Percentiles rank a stretch among this genome's conserved stretches.
Evolutionary conservation across 2,888 invertebrate species (phyloP).

Genomic region (Hirtodrosophila cameraria): DNA sequence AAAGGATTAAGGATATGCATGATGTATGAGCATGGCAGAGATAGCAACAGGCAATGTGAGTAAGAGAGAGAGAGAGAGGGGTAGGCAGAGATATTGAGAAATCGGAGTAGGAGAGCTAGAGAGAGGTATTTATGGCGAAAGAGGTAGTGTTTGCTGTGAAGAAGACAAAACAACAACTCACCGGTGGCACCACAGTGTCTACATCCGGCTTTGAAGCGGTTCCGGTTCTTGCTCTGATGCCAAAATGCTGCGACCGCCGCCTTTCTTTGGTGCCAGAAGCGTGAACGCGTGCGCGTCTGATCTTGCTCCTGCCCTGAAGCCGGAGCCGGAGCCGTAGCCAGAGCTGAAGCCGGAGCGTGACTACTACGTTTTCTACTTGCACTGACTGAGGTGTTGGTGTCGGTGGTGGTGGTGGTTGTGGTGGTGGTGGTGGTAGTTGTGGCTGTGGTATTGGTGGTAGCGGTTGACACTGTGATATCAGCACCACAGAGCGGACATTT

Average conservation of each 20-base stretch:
- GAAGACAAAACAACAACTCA: slow-evolving; percentile 82
- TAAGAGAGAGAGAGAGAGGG: slow-evolving; percentile 16
- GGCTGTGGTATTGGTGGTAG: slow-evolving; percentile 32
- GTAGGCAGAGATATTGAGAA: slow-evolving; percentile 9
- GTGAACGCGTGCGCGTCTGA: slow-evolving; percentile 63
- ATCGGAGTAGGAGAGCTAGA: slow-evolving; percentile 9
- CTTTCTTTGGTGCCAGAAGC: slow-evolving; percentile 82
- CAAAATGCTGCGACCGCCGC: slow-evolving; percentile 75
- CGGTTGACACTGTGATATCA: slow-evolving; percentile 51
- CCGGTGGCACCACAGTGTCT: slow-evolving; percentile 83
- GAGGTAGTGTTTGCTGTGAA: slow-evolving; percentile 53
- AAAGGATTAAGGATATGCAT: slow-evolving; percentile 16
- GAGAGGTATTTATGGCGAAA: slow-evolving; percentile 18
- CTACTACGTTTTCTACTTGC: slow-evolving; percentile 70
- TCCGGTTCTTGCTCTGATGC: slow-evolving; percentile 78
- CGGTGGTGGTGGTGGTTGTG: slow-evolving; percentile 49
- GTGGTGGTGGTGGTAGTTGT: slow-evolving; percentile 43
- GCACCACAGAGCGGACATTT: slow-evolving; percentile 81
- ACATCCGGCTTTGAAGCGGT: slow-evolving; percentile 80
- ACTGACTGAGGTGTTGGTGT: slow-evolving; percentile 45
- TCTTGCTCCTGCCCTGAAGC: slow-evolving; percentile 43
- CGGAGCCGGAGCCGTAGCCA: slow-evolving; percentile 5
- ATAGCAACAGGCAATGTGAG: slow-evolving; percentile 37
- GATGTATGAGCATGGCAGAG: slow-evolving; percentile 35
- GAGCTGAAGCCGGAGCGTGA: slow-evolving; percentile 54